Conservation (phyloP, 2,888 invertebrate species). For the Limnephilus marmoratus region DNA sequence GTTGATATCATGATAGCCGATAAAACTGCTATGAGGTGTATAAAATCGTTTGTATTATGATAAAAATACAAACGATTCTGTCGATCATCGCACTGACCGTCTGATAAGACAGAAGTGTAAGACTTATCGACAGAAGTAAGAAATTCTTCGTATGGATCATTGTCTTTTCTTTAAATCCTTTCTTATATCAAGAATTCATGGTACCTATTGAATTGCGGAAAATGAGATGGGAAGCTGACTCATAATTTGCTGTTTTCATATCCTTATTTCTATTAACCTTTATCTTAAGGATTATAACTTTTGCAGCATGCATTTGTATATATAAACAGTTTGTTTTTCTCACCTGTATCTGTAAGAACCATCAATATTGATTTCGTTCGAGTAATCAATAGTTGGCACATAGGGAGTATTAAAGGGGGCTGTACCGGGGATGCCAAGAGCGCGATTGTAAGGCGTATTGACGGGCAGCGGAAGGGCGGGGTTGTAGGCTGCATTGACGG, state of each 20-base stretch:
- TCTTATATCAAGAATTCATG: no score
- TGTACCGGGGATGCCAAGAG: constrained; percentile 15
- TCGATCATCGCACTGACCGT: no score
- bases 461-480: background rate
- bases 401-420: constrained; percentile 68
- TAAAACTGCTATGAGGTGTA: background rate
- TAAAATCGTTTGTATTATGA: background rate
- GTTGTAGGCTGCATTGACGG: constrained; percentile 7
- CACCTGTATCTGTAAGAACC: constrained; percentile 79
- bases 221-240: no score
- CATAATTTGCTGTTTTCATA: no score
- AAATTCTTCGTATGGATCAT: no score
- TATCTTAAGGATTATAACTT: background rate
- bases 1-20: background rate
- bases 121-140: background rate
- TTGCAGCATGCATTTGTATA: background rate
- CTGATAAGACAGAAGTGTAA: no score
- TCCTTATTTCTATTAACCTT: background rate
- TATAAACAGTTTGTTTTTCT: constrained; percentile 36
- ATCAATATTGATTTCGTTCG: constrained; percentile 78
- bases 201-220: no score
- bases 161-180: no score
- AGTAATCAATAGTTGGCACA: constrained; percentile 77
- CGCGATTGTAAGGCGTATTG: constrained; percentile 31
- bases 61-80: no score